Base-by-base conservation (phyloP, 2,888 invertebrate genomes). In the Girardia tigrina region DNA sequence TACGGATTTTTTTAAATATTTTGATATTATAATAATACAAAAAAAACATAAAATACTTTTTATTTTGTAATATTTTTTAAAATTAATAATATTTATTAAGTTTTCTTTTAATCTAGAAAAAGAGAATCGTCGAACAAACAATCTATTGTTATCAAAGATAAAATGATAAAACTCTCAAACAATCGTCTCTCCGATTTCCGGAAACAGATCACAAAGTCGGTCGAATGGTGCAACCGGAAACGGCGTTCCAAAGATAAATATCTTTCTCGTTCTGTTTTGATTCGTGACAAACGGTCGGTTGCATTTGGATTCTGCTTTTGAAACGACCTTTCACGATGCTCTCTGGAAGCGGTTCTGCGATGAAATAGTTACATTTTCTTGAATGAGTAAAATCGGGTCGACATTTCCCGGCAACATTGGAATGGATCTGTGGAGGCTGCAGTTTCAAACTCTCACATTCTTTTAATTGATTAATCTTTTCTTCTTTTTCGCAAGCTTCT, bases 181-280 rank as follows among this genome's bases (percentile, higher is more conserved):
- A n/a, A n/a, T n/a, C n/a, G n/a, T n/a, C n/a, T n/a, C n/a, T n/a
- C n/a, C n/a, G n/a, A n/a, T n/a, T n/a, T n/a, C n/a, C n/a, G n/a
- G n/a, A 4, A n/a, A 56, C 4, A 2, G 26, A 26, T 71, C 27
- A 71, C 26, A 71, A 2, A 12, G 27, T 71, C 4, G 71, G 28
- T 4, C 29, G 27, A 28, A 71, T 28, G 2, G 71, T 71, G 29
- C 71, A 71, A 12, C 71, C 71, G 27, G 71, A 71, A 2, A 71
- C 27, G n/a, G 71, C 29, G n/a, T 71, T 71, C 71, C 71, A 71
- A 4, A 71, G 23, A 23, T 71, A 71, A 28, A 71, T 28, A 56
- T 56, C 56, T 23, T 56, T 56, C 4, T 56, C 56, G 20, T 4
- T 2, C 23, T 56, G 4, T n/a, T 56, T 23, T 6, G n/a, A 20